Evolutionary conservation across 2,888 invertebrate species (phyloP), one percentile per base, ranked within the genome.

Genomic region (Hirtodrosophila confusa): DNA sequence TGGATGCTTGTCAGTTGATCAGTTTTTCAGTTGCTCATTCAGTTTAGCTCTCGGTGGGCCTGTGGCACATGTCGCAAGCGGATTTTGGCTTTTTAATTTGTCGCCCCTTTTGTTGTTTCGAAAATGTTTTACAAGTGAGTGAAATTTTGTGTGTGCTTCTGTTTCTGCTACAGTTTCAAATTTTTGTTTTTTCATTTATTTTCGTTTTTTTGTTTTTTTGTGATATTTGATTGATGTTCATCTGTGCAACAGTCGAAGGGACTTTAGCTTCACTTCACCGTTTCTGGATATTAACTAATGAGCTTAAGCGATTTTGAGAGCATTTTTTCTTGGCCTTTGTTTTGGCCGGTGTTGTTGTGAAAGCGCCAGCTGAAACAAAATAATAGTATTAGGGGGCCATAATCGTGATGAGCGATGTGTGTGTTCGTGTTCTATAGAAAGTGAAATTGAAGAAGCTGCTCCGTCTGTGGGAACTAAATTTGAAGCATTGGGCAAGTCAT

Each of bases 221-320:
- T 69, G 60, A 75, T 80, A 65, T 85, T 74, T 84, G 83, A 84
- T 87, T 87, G 86, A 84, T 84, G 83, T 67, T 63, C 53, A 36
- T 56, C 11, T 54, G 31, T 51, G 51, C 27, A 27, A 27, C 27
- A 23, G 41, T 53, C 27, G 6, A 27, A 27, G 27, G 5, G 27
- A 44, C 41, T 62, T 72, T 64, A 37, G 6, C 51, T 57, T 50
- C 23, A 24, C 55, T 67, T 62, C 60, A 56, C 66, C 56, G 43
- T 60, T 58, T 55, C 57, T 83, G 82, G 88, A 83, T 83, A 83
- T 83, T 87, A 83, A 85, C 88, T 83, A 83, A 82, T 82, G 82
- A 87, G 82, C 87, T 82, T 82, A 82, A 80, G 75, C 61, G 82
- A 80, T 87, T 87, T 73, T 61, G 44, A 60, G 62, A 40, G 56